Evolutionary conservation across 2,797 vertebrate species (phyloP), one percentile per base, ranked within the genome.

Genomic region (Valencia hispanica): DNA sequence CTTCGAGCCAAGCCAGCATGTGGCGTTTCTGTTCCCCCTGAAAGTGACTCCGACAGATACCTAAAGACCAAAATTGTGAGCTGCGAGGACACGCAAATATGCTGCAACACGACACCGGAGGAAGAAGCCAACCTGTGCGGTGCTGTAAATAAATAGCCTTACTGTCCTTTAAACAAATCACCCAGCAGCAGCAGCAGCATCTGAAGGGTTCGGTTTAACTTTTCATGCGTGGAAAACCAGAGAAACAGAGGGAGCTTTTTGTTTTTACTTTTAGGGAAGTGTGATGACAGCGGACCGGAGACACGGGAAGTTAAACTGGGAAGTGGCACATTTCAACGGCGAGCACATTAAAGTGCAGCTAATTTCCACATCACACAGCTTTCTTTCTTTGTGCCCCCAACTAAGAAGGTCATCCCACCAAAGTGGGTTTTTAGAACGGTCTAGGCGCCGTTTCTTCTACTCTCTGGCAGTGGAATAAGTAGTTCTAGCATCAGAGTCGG

Each of bases 11-110:
- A 63, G 65, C 2, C 47, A 68, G 81, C 88, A 84, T 55, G 81
- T 68, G 70, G 53, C 18, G 78, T 86, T 80, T 86, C 87, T 88
- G 86, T 91, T 86, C 81, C 1, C 43, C 55, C 68, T 72, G 41
- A 9, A 80, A 87, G 78, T 30, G 77, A 80, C 80, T 84, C 79
- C 18, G 63, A 86, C 17, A 65, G 85, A 89, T 82, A 90, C 91
- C 89, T 89, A 83, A 1, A 34, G 20, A 74, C 57, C 25, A 63
- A 73, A 70, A 72, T 9, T 1, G 65, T 36, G 82, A 75, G 86
- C 89, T 30, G 65, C 0, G 2, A 68, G 81, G 79, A 87, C 73
- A 68, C 75, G 36, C 84, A 89, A 82, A 87, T 63, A 61, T 59
- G 47, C 11, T 41, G 89, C n/a, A 87, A 92, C 84, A 2, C 2